A percentile compares a stretch with the other conserved stretches of the same genome.
Conservation (phyloP, 2,113 vertebrate genomes). For the Notothenia coriiceps region DNA sequence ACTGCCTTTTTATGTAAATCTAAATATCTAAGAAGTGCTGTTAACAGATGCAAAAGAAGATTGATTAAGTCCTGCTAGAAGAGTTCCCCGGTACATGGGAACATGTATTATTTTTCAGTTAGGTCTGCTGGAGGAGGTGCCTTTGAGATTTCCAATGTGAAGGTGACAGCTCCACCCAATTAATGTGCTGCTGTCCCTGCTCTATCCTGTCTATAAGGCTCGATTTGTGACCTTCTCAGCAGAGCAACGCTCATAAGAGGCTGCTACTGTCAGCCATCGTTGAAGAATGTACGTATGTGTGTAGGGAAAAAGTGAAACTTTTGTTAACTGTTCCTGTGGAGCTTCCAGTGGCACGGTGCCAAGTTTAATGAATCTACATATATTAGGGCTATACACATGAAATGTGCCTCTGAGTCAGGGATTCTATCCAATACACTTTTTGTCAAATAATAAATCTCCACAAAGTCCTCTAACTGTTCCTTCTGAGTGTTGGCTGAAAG, state of each 20-base stretch:
- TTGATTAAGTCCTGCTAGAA: constrained; percentile 29
- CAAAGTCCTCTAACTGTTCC: too few relatives aligned
- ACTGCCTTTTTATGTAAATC: constrained; percentile 25
- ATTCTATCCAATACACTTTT: too few relatives aligned
- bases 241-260: constrained; percentile 1
- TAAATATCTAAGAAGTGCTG: constrained; percentile 18
- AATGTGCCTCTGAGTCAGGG: neutral
- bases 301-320: neutral
- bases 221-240: constrained; percentile 8
- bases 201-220: constrained; percentile 13
- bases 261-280: neutral
- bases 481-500: too few relatives aligned
- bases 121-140: constrained; percentile 10
- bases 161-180: constrained; percentile 48
- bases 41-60: constrained; percentile 21
- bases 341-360: neutral
- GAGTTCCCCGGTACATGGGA: constrained; percentile 3
- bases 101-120: constrained; percentile 27
- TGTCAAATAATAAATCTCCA: too few relatives aligned
- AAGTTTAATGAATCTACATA: neutral
- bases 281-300: constrained; percentile 8
- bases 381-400: neutral
- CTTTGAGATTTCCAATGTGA: constrained; percentile 36
- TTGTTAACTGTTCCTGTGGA: neutral
- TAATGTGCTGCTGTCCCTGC: constrained; percentile 25